phyloP scores from a whole-genome alignment of 2,797 vertebrate genomes.

The Betta splendens region DNA sequence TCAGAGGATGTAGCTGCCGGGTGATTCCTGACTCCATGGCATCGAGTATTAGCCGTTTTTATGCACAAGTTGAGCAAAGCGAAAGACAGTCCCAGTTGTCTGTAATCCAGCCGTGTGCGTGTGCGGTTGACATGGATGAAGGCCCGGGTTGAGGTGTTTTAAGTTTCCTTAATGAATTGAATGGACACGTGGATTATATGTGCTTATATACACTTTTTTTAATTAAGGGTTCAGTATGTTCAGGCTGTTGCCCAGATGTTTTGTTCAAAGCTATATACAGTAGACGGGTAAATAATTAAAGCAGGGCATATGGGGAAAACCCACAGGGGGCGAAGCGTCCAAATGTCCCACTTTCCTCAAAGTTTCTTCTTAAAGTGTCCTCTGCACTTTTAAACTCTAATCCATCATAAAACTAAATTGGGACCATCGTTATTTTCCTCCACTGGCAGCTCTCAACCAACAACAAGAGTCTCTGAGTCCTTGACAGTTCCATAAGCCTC shows the following conservation, averaged over 20 bases:
- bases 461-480: conserved; percentile 22
- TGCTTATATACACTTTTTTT: conserved; percentile 1
- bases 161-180: conserved; percentile 12
- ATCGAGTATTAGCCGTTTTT: conserved; percentile 70
- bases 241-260: conserved; percentile 7
- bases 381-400: conserved; percentile 13
- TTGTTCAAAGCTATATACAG: neutral
- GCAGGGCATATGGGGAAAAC: neutral
- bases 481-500: conserved; percentile 43
- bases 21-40: conserved; percentile 64
- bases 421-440: conserved; percentile 8
- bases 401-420: conserved; percentile 47
- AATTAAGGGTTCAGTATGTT: neutral
- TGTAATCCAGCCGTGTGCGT: conserved; percentile 49
- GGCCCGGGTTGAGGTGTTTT: neutral
- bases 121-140: neutral
- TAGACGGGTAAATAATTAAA: neutral
- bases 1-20: conserved; percentile 69
- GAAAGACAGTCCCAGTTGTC: conserved; percentile 51
- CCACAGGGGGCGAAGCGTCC: conserved; percentile 14
- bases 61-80: conserved; percentile 57
- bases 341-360: conserved; percentile 42
- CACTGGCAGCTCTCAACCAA: conserved; percentile 30
- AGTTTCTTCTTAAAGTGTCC: conserved; percentile 13
- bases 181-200: neutral